Evolutionary conservation across 2,797 vertebrate species (phyloP).

Genomic region (Kryptopterus vitreolus): DNA sequence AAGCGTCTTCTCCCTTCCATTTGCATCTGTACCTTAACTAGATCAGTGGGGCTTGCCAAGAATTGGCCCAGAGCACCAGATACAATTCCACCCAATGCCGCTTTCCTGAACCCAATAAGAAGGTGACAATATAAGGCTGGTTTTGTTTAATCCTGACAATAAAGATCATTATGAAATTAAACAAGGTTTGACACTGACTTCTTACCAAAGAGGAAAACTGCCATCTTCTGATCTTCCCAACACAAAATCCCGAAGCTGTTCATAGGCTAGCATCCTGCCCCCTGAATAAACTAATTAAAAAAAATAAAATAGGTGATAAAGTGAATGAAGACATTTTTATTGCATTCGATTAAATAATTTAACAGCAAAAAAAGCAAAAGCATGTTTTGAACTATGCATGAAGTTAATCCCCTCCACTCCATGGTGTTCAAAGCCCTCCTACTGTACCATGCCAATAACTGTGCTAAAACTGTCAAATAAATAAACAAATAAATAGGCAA

Average conservation of each 20-base stretch:
- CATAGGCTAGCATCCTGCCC: conserved; percentile 80
- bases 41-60: conserved; percentile 81
- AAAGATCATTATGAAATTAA: too few species aligned
- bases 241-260: conserved; percentile 78
- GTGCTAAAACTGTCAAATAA: too few species aligned
- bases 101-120: conserved; percentile 70
- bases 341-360: background rate
- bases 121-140: background rate
- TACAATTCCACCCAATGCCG: conserved; percentile 77
- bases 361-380: background rate
- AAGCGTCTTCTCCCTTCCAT: conserved; percentile 82
- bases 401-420: too few species aligned
- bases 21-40: conserved; percentile 88
- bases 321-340: background rate
- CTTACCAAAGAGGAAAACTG: conserved; percentile 81
- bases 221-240: conserved; percentile 74
- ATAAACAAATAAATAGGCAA: too few species aligned
- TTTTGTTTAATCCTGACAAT: background rate
- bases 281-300: conserved; percentile 77
- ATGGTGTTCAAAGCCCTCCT: too few species aligned
- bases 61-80: conserved; percentile 82
- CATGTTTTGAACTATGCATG: background rate
- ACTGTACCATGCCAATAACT: too few species aligned
- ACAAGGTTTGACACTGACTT: background rate
- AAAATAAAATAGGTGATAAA: background rate